These are phyloP conservation scores for Diphyllodes magnificus DNA, from an alignment of 2,113 vertebrate genomes.

Conservation along the genomic window DNA sequence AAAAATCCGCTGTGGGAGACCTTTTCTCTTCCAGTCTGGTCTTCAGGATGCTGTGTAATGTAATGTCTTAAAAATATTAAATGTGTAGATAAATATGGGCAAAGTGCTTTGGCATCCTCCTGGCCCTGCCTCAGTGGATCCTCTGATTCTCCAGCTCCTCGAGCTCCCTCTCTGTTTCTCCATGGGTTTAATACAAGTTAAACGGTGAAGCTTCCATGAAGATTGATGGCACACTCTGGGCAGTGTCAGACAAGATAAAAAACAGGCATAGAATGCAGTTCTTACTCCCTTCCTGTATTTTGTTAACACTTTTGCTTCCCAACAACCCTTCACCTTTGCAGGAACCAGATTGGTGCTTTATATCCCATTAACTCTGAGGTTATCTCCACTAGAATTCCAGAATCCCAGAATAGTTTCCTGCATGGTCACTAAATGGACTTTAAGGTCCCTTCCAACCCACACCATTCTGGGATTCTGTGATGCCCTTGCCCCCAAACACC, in stretches of 20 bases:
- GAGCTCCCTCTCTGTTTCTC: not conserved
- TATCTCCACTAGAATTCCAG: not conserved
- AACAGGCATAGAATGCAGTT: not conserved
- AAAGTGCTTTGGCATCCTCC: not conserved
- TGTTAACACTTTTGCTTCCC: not conserved
- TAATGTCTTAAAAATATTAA: too few relatives aligned
- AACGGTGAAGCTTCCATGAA: not conserved
- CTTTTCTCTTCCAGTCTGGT: not conserved
- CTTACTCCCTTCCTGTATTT: not conserved
- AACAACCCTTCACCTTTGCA: not conserved
- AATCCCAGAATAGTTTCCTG: not conserved
- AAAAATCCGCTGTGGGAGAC: not conserved
- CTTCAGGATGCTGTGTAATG: rapidly evolving
- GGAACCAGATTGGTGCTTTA: not conserved
- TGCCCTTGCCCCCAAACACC: not conserved
- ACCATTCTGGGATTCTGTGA: not conserved
- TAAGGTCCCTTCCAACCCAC: not conserved
- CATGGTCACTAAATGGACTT: not conserved
- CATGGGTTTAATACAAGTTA: not conserved
- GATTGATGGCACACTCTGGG: not conserved
- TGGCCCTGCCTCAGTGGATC: not conserved
- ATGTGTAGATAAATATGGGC: not conserved
- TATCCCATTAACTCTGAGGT: too few relatives aligned
- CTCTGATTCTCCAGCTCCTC: not conserved
- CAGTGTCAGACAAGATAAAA: not conserved